A percentile compares a stretch with the other conserved stretches of the same genome.
Evolutionary conservation across 2,888 invertebrate species (phyloP).

Genomic region (Pristionchus exspectatus): DNA sequence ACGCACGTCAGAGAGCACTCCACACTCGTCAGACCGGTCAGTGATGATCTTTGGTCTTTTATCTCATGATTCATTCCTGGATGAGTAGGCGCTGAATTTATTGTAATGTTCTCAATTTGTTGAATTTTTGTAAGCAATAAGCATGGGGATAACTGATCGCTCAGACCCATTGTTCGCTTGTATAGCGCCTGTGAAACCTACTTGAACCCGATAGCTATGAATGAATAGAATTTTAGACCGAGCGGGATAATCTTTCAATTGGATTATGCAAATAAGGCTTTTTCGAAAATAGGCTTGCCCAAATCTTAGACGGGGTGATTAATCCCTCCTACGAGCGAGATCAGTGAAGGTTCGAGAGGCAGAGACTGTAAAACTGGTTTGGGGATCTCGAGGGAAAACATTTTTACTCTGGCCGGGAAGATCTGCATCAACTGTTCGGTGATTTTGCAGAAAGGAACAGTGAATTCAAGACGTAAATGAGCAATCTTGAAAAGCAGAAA

Average conservation of each 20-base stretch:
- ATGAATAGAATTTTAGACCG: too few species aligned
- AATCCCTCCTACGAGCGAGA: background rate
- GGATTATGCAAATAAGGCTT: too few species aligned
- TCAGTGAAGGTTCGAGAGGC: constrained; percentile 29
- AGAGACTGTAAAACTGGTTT: constrained; percentile 23
- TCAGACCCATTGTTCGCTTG: background rate
- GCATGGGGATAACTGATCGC: too few species aligned
- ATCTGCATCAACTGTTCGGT: background rate
- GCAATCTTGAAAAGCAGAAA: too few species aligned
- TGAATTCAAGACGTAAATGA: too few species aligned
- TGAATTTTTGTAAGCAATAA: too few species aligned
- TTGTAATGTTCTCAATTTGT: background rate
- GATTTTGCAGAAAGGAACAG: background rate
- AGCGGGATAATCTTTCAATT: too few species aligned
- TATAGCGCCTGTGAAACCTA: background rate
- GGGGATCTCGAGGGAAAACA: background rate
- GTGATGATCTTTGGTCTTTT: background rate
- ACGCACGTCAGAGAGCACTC: constrained; percentile 28
- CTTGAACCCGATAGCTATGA: background rate
- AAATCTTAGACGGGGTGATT: background rate
- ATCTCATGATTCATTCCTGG: background rate
- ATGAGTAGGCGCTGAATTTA: background rate
- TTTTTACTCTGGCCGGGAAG: background rate
- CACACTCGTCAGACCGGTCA: constrained; percentile 35
- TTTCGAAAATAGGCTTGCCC: too few species aligned